Evolutionary conservation across 2,888 invertebrate species (phyloP).

Genomic region (Drosophila flavopinicola): DNA sequence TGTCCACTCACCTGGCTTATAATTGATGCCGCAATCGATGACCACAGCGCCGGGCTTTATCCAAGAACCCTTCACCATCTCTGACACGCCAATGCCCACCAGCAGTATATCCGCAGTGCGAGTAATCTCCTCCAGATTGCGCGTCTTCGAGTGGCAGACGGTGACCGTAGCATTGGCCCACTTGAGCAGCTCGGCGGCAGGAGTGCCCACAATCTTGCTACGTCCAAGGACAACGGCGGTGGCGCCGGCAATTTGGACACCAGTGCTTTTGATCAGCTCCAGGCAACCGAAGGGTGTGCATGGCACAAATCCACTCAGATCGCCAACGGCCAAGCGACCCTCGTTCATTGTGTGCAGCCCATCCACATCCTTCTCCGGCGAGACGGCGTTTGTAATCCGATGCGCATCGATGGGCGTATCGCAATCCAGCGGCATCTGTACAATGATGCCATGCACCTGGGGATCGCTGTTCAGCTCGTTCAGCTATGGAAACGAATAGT

Average conservation of each 20-base stretch:
- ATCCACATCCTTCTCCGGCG: conserved; percentile 96
- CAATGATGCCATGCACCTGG: conserved; percentile 96
- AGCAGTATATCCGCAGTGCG: conserved; percentile 96
- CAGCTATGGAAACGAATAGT: conserved; percentile 61
- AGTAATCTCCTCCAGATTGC: conserved; percentile 90
- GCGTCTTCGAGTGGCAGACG: conserved; percentile 97
- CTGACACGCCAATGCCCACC: conserved; percentile 96
- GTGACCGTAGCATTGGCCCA: conserved; percentile 99
- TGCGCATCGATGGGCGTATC: conserved; percentile 93
- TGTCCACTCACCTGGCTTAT: conserved; percentile 89
- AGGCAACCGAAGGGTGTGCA: conserved; percentile 98
- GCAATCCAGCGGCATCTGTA: conserved; percentile 97
- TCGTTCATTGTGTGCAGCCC: conserved; percentile 97
- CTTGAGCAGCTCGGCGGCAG: conserved; percentile 95
- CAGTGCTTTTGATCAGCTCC: conserved; percentile 90
- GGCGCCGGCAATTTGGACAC: conserved; percentile 91
- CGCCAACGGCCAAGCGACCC: conserved; percentile 95
- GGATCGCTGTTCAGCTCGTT: conserved; percentile 91
- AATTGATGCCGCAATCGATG: conserved; percentile 99
- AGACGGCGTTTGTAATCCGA: conserved; percentile 93
- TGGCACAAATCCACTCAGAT: conserved; percentile 94
- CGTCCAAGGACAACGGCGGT: conserved; percentile 97
- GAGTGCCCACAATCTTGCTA: conserved; percentile 99
- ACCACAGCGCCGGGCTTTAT: conserved; percentile 99
- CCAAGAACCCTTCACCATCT: conserved; percentile 97